Percentiles rank a stretch among this genome's conserved stretches.
Conservation (phyloP, 2,888 invertebrate species). For the Pseudolycoriella hygida region DNA sequence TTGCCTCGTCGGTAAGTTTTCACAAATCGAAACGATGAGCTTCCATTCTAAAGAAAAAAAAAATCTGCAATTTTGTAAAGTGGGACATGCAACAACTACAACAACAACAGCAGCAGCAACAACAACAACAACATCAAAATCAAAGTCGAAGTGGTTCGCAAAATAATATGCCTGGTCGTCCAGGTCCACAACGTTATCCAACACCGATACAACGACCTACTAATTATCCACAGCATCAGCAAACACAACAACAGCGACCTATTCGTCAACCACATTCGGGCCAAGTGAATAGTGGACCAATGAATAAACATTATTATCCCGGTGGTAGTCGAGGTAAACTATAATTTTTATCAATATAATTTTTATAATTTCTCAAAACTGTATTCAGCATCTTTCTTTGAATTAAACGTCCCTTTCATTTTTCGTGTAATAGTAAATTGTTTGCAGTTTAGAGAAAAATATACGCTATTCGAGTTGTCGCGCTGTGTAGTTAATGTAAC, state of each 20-base stretch:
- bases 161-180: conserved; percentile 14
- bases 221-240: conserved; percentile 20
- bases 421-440: too few species aligned
- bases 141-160: conserved; percentile 13
- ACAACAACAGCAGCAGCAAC: conserved; percentile 17
- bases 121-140: conserved; percentile 19
- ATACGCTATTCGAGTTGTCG: too few species aligned
- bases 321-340: conserved; percentile 17
- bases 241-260: conserved; percentile 15
- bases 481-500: too few species aligned
- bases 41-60: too few species aligned
- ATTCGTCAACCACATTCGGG: background rate
- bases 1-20: conserved; percentile 26
- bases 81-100: conserved; percentile 13
- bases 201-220: conserved; percentile 28
- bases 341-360: background rate
- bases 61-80: too few species aligned
- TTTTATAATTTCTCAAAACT: background rate
- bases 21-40: too few species aligned
- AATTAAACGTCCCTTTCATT: background rate
- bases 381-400: background rate
- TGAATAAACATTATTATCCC: conserved; percentile 26
- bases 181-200: conserved; percentile 23
- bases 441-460: too few species aligned
- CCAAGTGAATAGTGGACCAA: conserved; percentile 15